Evolutionary conservation across 2,888 invertebrate species (phyloP).

Genomic region (Andrena haemorrhoa): DNA sequence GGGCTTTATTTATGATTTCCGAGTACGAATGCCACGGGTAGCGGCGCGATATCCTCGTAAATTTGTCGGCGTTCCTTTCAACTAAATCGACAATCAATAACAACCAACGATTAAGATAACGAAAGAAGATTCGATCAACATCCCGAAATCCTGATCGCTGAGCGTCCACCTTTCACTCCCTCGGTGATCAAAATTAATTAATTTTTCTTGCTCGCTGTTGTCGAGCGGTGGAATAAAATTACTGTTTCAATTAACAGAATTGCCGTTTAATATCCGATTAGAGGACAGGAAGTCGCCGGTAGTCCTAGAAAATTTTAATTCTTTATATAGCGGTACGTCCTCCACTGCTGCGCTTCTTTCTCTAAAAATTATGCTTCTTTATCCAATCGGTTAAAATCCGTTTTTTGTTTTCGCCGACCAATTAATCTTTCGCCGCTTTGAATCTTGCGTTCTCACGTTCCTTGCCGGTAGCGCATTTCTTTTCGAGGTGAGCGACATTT

Average conservation of each 20-base stretch:
- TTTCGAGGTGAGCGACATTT: not conserved
- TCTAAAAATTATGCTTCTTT: not conserved
- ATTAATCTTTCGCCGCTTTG: not conserved
- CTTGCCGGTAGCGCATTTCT: not conserved
- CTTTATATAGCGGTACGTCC: not conserved
- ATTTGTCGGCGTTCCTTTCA: constrained; percentile 39
- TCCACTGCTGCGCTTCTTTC: not conserved
- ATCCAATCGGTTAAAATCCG: not conserved
- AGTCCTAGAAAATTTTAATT: not conserved
- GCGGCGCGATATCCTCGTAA: constrained; percentile 13
- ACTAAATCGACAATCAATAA: constrained; percentile 45
- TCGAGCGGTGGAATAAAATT: not conserved
- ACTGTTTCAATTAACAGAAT: constrained; percentile 1
- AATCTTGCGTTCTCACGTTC: not conserved
- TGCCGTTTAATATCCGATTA: constrained; percentile 7
- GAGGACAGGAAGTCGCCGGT: not conserved
- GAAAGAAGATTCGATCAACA: constrained; percentile 8
- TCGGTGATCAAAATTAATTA: constrained; percentile 19
- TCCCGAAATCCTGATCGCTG: constrained; percentile 19
- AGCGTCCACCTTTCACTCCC: not conserved
- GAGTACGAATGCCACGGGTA: not conserved
- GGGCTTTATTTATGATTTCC: constrained; percentile 17
- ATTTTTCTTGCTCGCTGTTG: not conserved
- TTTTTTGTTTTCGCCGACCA: not conserved
- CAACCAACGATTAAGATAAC: constrained; percentile 37